Conservation (phyloP, 2,797 vertebrate genomes). For the Denticeps clupeoides region DNA sequence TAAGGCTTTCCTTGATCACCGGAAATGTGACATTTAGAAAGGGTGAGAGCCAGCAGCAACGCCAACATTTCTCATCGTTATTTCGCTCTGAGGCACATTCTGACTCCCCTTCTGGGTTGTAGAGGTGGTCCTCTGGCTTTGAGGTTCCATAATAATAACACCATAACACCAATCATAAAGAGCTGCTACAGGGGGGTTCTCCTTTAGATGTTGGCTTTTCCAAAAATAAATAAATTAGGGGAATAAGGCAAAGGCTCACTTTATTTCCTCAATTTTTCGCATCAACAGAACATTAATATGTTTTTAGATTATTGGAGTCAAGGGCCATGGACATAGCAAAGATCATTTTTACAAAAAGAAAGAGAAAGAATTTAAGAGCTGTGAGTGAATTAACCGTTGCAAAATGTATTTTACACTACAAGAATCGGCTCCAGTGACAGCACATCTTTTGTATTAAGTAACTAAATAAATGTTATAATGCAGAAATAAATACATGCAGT, state of each 20-base stretch:
- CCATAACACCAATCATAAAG: background rate
- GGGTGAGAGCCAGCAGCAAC: constrained; percentile 5
- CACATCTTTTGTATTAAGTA: too few species aligned
- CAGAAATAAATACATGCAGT: too few species aligned
- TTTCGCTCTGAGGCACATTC: constrained; percentile 26
- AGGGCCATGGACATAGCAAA: too few species aligned
- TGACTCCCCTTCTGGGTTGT: constrained; percentile 1
- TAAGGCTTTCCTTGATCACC: constrained; percentile 21
- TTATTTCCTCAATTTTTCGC: too few species aligned
- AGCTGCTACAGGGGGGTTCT: background rate
- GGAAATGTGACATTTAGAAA: constrained; percentile 16
- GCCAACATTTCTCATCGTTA: constrained; percentile 7
- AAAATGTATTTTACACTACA: too few species aligned
- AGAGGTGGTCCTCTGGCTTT: background rate
- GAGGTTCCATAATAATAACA: background rate
- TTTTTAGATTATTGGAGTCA: too few species aligned
- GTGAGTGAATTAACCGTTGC: too few species aligned
- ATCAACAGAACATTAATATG: too few species aligned
- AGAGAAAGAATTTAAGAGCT: constrained; percentile 6
- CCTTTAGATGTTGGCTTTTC: background rate
- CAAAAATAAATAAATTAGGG: background rate
- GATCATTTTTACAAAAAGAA: background rate
- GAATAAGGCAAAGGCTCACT: too few species aligned
- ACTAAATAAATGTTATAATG: too few species aligned
- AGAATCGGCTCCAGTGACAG: too few species aligned